A percentile compares a stretch with the other conserved stretches of the same genome.
These are phyloP conservation scores for Drosophila saltans DNA, from an alignment of 1,140 invertebrate genomes.

Conservation along the genomic window DNA sequence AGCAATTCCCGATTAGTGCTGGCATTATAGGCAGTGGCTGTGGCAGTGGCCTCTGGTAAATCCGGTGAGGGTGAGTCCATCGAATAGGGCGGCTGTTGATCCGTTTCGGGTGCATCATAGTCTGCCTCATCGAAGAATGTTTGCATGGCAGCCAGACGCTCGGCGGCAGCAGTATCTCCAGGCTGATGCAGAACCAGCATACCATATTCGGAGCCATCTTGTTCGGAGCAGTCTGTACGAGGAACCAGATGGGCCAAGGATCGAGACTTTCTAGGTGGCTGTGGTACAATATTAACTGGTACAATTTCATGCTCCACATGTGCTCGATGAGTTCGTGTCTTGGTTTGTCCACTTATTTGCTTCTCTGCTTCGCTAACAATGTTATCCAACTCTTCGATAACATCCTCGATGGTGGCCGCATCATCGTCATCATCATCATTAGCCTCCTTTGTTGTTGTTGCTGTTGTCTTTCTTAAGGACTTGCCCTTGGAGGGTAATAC, in stretches of 20 bases:
- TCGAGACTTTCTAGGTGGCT: conserved; percentile 85
- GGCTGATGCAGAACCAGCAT: conserved; percentile 67
- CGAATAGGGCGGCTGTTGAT: conserved; percentile 71
- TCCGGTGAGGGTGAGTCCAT: conserved; percentile 66
- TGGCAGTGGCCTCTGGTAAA: conserved; percentile 84
- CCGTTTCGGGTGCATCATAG: conserved; percentile 85
- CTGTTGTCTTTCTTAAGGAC: conserved; percentile 12
- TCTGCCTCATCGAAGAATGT: conserved; percentile 83
- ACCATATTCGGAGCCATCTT: conserved; percentile 79
- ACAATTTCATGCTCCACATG: conserved; percentile 85
- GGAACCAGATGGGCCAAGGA: conserved; percentile 85
- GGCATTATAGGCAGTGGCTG: conserved; percentile 82
- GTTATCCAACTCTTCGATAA: conserved; percentile 92
- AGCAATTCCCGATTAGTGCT: conserved; percentile 85
- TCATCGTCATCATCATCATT: conserved; percentile 86
- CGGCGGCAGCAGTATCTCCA: conserved; percentile 47
- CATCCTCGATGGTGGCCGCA: conserved; percentile 93
- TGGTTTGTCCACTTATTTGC: conserved; percentile 84
- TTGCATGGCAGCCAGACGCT: conserved; percentile 68
- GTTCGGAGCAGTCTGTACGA: conserved; percentile 72
- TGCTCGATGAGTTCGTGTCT: conserved; percentile 25
- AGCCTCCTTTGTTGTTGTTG: conserved; percentile 24
- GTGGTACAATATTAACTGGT: conserved; percentile 86
- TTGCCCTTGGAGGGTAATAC: conserved; percentile 72
- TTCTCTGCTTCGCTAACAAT: conserved; percentile 93